Conservation (phyloP, 2,888 invertebrate genomes). For the Hecatera dysodea region DNA sequence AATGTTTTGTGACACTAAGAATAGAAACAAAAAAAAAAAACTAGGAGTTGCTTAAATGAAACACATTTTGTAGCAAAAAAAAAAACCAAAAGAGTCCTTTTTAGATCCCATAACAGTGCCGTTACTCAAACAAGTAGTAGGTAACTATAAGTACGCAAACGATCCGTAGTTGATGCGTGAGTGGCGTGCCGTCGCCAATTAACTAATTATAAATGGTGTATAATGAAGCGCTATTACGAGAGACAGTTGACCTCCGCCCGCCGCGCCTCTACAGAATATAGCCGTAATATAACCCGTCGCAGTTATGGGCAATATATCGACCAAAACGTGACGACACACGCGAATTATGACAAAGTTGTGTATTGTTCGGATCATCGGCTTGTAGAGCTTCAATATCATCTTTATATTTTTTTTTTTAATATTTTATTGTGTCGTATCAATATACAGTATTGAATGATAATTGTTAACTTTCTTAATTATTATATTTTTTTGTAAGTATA, state of each 20-base stretch:
- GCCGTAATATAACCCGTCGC: neutral
- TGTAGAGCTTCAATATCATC: neutral
- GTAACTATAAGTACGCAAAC: neutral
- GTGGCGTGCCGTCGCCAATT: conserved; percentile 27
- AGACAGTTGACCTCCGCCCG: conserved; percentile 20
- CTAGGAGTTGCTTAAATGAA: no score
- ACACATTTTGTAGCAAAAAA: no score
- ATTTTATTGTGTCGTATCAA: no score
- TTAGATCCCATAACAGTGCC: neutral
- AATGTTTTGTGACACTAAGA: no score
- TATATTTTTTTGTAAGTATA: no score
- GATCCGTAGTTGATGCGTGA: conserved; percentile 1
- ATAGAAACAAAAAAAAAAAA: no score
- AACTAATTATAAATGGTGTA: conserved; percentile 26
- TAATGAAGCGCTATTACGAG: conserved; percentile 18
- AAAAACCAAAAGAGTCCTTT: neutral
- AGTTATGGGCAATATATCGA: conserved; percentile 27
- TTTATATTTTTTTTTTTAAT: no score
- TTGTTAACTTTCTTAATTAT: no score
- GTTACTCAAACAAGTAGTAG: neutral
- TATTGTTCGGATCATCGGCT: neutral
- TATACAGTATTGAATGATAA: no score
- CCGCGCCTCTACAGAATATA: conserved; percentile 18
- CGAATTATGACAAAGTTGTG: neutral
- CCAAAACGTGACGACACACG: neutral